Conservation (phyloP, 2,797 vertebrate genomes). For the Champsocephalus esox region DNA sequence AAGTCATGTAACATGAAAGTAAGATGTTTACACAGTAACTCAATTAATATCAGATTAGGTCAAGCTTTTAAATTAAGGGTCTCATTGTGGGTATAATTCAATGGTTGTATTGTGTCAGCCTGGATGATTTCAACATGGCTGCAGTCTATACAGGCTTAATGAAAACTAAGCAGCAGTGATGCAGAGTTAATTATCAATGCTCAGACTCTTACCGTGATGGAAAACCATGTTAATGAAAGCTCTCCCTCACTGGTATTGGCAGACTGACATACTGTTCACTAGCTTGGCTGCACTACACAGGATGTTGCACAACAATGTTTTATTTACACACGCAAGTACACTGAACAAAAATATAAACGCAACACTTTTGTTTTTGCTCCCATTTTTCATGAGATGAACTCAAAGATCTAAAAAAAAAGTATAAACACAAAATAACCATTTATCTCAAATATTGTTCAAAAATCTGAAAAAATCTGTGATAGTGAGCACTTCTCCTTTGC, state of each 20-base stretch:
- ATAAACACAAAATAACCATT: too few relatives aligned
- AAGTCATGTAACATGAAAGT: slow-evolving; percentile 10
- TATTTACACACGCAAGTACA: not conserved
- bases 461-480: too few relatives aligned
- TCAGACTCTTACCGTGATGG: slow-evolving; percentile 12
- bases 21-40: slow-evolving; percentile 35
- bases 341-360: too few relatives aligned
- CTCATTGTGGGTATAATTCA: slow-evolving; percentile 16
- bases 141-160: slow-evolving; percentile 20
- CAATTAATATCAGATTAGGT: slow-evolving; percentile 52
- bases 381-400: too few relatives aligned
- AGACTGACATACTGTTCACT: slow-evolving; percentile 22
- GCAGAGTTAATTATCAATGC: slow-evolving; percentile 28
- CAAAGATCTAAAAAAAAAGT: too few relatives aligned
- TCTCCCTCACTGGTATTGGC: slow-evolving; percentile 18
- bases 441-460: too few relatives aligned
- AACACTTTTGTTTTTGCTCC: too few relatives aligned
- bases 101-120: slow-evolving; percentile 19
- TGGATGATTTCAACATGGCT: slow-evolving; percentile 28
- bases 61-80: slow-evolving; percentile 40
- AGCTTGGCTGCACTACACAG: slow-evolving; percentile 10
- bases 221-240: slow-evolving; percentile 36
- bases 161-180: slow-evolving; percentile 7
- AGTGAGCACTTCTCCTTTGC: too few relatives aligned
- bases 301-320: slow-evolving; percentile 5